Evolutionary conservation across 1,140 invertebrate genomes (phyloP).

Genomic region (Drosophila lowei): DNA sequence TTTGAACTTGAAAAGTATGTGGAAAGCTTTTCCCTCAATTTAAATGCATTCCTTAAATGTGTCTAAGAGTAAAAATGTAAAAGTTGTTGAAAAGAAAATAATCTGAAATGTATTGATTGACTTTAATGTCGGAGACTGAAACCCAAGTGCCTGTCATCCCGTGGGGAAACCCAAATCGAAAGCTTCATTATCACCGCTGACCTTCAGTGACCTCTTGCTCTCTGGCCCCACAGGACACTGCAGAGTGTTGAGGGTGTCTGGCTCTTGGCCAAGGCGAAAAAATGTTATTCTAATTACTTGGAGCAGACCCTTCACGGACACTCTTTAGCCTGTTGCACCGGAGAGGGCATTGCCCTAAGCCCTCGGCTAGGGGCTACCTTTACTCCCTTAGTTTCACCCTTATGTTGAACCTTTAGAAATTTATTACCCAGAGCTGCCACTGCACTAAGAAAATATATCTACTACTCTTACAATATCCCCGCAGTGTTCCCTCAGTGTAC

Average conservation of each 20-base stretch:
- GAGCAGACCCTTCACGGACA: background rate
- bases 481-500: constrained; percentile 19
- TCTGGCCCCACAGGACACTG: no score
- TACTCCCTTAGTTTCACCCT: no score
- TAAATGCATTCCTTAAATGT: background rate
- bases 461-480: background rate
- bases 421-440: no score
- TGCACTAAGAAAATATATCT: constrained; percentile 2
- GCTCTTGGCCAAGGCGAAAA: background rate
- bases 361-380: background rate
- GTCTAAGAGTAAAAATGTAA: background rate
- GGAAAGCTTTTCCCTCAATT: background rate
- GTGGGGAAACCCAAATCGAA: no score
- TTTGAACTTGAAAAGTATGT: background rate
- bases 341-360: constrained; percentile 1
- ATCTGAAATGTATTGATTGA: no score
- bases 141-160: no score
- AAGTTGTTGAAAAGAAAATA: background rate
- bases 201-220: no score
- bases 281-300: constrained; percentile 6
- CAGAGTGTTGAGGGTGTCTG: background rate
- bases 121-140: no score
- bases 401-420: no score
- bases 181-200: no score
- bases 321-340: constrained; percentile 3